Percentiles rank a stretch among this genome's conserved stretches.
phyloP scores from a whole-genome alignment of 2,797 vertebrate genomes.

The Setipinna tenuifilis region DNA sequence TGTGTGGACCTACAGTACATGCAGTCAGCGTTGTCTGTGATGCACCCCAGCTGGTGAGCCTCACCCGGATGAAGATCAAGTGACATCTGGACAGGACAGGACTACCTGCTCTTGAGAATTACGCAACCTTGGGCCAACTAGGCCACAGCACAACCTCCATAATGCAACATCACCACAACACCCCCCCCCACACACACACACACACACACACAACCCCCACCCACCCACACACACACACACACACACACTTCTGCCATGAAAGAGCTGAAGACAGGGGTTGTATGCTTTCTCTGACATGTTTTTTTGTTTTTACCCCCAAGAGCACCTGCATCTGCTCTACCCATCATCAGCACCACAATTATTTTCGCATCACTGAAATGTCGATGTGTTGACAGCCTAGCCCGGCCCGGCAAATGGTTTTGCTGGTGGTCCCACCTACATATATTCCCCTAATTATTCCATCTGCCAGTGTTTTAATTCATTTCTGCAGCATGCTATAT shows the following conservation, averaged over 20 bases:
- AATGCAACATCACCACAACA: background rate
- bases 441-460: background rate
- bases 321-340: background rate
- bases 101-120: slow-evolving; percentile 8
- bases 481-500: background rate
- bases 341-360: background rate
- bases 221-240: too few relatives aligned
- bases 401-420: background rate
- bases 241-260: background rate
- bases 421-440: background rate
- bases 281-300: background rate
- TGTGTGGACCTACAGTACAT: background rate
- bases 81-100: slow-evolving; percentile 24
- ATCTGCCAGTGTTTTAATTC: background rate
- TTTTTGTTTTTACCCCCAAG: background rate
- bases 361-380: background rate
- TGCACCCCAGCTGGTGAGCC: background rate
- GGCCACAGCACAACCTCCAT: slow-evolving; percentile 1
- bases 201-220: too few relatives aligned
- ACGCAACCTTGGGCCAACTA: slow-evolving; percentile 1
- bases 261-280: background rate
- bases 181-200: too few relatives aligned
- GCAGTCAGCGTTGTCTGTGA: background rate
- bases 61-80: background rate
- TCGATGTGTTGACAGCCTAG: background rate